These are phyloP conservation scores for sheep (Ovis aries) DNA, from an alignment of 2,113 vertebrate genomes.

Conservation along the genomic window ARS-UI_Ramb_v3.0 NC_056060.1:65289501-65290000, in stretches of 20 bases:
- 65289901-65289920: constrained; percentile 93
- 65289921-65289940: constrained; percentile 92
- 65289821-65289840: constrained; percentile 93
- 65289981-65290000: constrained; percentile 93
- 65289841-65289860: constrained; percentile 99
- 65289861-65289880: constrained; percentile 86
- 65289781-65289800: constrained; percentile 98
- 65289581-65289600: constrained; percentile 73
- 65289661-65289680: constrained; percentile 98
- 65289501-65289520: background rate
- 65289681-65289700: constrained; percentile 94
- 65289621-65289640: constrained; percentile 94
- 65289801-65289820: constrained; percentile 95
- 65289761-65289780: constrained; percentile 97
- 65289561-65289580: constrained; percentile 33
- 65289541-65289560: fast-evolving
- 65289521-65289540: background rate
- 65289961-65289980: constrained; percentile 98
- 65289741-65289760: constrained; percentile 95
- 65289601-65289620: constrained; percentile 98
- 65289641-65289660: constrained; percentile 93
- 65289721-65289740: constrained; percentile 97
- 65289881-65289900: constrained; percentile 80
- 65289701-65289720: constrained; percentile 97
- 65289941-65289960: constrained; percentile 97